These are phyloP conservation scores for Nycticorax nycticorax DNA, from an alignment of 2,113 vertebrate genomes.

Conservation along the genomic window DNA sequence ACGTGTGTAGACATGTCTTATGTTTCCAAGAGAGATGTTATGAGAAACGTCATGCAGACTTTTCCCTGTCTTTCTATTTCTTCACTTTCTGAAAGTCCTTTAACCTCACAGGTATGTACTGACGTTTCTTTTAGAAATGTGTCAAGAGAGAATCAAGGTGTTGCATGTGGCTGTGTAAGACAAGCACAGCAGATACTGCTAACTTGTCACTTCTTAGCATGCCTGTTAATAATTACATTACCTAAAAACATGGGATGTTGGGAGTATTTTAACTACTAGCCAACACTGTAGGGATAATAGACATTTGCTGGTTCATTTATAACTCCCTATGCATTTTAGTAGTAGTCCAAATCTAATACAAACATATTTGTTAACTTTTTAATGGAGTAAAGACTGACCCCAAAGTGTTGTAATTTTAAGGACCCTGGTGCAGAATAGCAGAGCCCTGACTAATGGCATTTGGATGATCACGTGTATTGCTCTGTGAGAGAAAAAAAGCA, in stretches of 20 bases:
- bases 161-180: background rate
- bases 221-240: background rate
- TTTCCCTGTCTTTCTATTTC: background rate
- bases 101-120: background rate
- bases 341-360: background rate
- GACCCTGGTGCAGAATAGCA: background rate
- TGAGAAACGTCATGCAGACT: background rate
- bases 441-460: background rate
- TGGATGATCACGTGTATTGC: fast-evolving
- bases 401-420: background rate
- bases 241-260: background rate
- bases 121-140: background rate
- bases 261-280: background rate
- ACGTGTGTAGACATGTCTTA: background rate
- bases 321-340: background rate
- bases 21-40: background rate
- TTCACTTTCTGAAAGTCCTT: background rate
- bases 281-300: background rate
- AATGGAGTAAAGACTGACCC: background rate
- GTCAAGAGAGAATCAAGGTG: background rate
- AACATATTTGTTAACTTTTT: background rate
- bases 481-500: background rate
- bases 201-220: background rate
- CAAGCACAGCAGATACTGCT: background rate
- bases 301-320: background rate